These are phyloP conservation scores for Notodonta ziczac DNA, from an alignment of 2,888 invertebrate species.

Conservation along the genomic window DNA sequence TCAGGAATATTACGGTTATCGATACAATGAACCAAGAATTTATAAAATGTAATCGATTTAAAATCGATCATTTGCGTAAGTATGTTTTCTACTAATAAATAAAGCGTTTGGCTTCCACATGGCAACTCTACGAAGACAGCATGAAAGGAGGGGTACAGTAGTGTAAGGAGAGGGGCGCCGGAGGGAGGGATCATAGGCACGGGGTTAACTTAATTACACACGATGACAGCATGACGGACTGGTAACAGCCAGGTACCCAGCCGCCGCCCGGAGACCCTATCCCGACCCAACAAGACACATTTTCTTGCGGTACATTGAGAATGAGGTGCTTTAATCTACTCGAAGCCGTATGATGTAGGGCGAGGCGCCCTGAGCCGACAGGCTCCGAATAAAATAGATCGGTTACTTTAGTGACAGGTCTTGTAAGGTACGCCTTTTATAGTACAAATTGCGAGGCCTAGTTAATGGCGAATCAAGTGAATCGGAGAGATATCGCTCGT, in stretches of 20 bases:
- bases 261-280: not conserved
- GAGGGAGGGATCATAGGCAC: not conserved
- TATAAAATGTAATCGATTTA: too few relatives aligned
- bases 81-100: not conserved
- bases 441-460: conserved; percentile 11
- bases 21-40: too few relatives aligned
- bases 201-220: conserved; percentile 19
- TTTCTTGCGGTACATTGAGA: not conserved
- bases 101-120: not conserved
- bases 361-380: conserved; percentile 7
- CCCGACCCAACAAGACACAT: not conserved
- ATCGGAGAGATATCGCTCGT: not conserved
- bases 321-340: conserved; percentile 13
- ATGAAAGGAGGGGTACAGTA: not conserved
- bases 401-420: conserved; percentile 13
- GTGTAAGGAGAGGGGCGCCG: not conserved
- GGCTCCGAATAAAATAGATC: conserved; percentile 17
- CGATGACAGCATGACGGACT: conserved; percentile 19
- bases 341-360: conserved; percentile 2
- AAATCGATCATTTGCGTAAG: too few relatives aligned
- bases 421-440: conserved; percentile 11
- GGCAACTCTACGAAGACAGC: not conserved
- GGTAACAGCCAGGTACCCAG: conserved; percentile 3
- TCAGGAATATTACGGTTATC: too few relatives aligned
- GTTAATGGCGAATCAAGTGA: conserved; percentile 4